Evolutionary conservation across 2,797 vertebrate genomes (phyloP).

Genomic region (Zenarchopterus dispar): DNA sequence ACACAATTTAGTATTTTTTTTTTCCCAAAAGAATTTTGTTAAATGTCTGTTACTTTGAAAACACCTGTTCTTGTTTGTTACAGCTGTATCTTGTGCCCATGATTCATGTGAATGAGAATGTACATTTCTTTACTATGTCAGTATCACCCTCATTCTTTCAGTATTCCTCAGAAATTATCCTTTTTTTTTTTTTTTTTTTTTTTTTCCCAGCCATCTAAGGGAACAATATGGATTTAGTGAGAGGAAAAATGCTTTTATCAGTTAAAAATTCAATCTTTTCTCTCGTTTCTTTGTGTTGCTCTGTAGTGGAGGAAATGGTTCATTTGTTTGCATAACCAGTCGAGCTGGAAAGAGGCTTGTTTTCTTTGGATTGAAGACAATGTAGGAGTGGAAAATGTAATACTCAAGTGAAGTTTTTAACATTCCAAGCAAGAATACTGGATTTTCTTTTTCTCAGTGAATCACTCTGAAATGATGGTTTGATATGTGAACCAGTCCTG

Average conservation of each 20-base stretch:
- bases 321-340: conserved; percentile 61
- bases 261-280: conserved; percentile 20
- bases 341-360: conserved; percentile 54
- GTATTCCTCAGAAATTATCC: conserved; percentile 45
- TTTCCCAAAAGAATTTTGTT: no score
- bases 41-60: conserved; percentile 24
- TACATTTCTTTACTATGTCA: conserved; percentile 34
- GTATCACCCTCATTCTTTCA: conserved; percentile 40
- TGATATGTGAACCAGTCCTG: conserved; percentile 53
- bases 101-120: conserved; percentile 55
- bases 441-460: conserved; percentile 53
- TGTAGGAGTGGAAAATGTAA: conserved; percentile 19
- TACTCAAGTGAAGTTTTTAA: conserved; percentile 55
- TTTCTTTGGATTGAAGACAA: conserved; percentile 59
- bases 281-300: not conserved
- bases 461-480: conserved; percentile 47
- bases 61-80: not conserved
- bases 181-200: not conserved
- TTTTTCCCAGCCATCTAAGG: conserved; percentile 25
- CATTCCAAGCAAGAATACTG: conserved; percentile 78
- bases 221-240: conserved; percentile 28
- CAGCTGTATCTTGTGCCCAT: conserved; percentile 25
- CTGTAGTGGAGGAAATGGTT: conserved; percentile 50
- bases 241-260: conserved; percentile 32
- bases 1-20: no score